Percentiles rank a stretch among this genome's conserved stretches.
These are phyloP conservation scores for Parnassius mnemosyne DNA, from an alignment of 2,888 invertebrate genomes.

Conservation along the genomic window DNA sequence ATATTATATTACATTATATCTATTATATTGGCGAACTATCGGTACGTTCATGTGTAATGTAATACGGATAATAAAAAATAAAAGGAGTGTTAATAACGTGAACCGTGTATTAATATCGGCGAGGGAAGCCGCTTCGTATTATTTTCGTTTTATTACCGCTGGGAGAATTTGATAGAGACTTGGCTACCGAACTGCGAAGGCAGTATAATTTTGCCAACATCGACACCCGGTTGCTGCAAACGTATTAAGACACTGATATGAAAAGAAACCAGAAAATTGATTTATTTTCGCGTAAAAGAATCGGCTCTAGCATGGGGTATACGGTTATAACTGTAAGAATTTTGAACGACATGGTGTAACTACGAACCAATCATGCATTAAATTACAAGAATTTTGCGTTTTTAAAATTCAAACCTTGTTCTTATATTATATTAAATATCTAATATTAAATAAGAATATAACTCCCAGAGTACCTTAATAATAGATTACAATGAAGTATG, in stretches of 20 bases:
- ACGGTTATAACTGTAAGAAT: constrained; percentile 19
- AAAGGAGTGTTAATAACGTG: constrained; percentile 58
- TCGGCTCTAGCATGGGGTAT: constrained; percentile 41
- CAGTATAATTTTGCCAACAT: constrained; percentile 67
- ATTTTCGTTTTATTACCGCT: constrained; percentile 70
- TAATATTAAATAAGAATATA: no score
- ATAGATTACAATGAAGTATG: no score
- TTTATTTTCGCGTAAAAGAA: constrained; percentile 57
- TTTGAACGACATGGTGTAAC: no score
- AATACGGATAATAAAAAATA: constrained; percentile 48
- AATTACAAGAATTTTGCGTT: no score
- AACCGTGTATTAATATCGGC: constrained; percentile 61
- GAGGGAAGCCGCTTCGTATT: constrained; percentile 56
- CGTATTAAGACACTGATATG: constrained; percentile 67
- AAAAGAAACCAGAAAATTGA: constrained; percentile 67
- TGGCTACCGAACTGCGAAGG: constrained; percentile 62
- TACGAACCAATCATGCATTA: no score
- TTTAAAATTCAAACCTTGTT: no score
- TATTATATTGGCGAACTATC: constrained; percentile 8
- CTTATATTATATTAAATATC: no score
- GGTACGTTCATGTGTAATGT: constrained; percentile 29
- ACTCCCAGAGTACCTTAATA: no score
- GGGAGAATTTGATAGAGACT: constrained; percentile 70
- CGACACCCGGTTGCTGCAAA: constrained; percentile 53
- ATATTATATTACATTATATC: no score